Evolutionary conservation across 2,113 vertebrate species (phyloP).

Genomic region (Corythoichthys haematopterus): DNA sequence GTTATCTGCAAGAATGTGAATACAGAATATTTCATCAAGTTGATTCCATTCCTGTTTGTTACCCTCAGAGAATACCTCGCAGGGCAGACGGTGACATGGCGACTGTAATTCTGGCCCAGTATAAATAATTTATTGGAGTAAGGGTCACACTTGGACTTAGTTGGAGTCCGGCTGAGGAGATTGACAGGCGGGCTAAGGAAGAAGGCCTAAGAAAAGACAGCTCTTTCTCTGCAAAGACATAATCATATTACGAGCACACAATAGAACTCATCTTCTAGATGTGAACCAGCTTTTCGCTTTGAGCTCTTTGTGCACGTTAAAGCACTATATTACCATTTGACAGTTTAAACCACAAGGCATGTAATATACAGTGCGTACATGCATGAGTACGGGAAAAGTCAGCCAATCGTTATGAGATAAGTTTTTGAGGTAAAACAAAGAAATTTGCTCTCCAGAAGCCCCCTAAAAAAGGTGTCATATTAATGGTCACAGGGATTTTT

Average conservation of each 20-base stretch:
- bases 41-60: conserved; percentile 23
- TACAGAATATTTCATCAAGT: conserved; percentile 18
- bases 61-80: conserved; percentile 9
- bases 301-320: conserved; percentile 4
- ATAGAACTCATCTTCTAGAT: conserved; percentile 8
- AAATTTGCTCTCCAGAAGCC: not conserved
- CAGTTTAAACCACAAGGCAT: not conserved
- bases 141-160: conserved; percentile 26
- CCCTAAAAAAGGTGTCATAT: not conserved
- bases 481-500: not conserved
- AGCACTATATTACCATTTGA: conserved; percentile 1
- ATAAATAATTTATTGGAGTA: conserved; percentile 46
- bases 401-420: not conserved
- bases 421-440: not conserved
- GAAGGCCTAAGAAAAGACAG: conserved; percentile 11
- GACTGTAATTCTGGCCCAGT: conserved; percentile 35
- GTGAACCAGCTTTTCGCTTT: not conserved
- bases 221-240: not conserved
- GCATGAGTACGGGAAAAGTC: not conserved
- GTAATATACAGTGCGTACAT: not conserved
- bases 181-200: conserved; percentile 20
- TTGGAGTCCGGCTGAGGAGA: conserved; percentile 27
- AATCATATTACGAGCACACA: conserved; percentile 18
- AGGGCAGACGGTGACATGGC: conserved; percentile 18
- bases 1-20: conserved; percentile 25